phyloP scores from a whole-genome alignment of 2,888 invertebrate species.

The Incurvaria masculella region DNA sequence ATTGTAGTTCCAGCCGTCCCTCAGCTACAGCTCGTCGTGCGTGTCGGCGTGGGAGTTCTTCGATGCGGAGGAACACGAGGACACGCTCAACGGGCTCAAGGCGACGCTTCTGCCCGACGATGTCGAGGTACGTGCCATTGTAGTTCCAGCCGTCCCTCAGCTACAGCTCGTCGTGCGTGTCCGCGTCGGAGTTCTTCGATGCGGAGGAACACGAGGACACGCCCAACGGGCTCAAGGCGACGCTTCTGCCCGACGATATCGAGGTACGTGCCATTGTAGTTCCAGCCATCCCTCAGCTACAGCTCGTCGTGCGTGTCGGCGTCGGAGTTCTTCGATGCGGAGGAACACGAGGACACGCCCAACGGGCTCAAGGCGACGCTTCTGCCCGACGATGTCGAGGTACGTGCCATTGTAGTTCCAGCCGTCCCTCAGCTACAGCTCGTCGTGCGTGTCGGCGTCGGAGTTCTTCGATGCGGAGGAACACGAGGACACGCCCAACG shows the following conservation, averaged over 20 bases:
- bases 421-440: conserved; percentile 70
- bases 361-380: conserved; percentile 25
- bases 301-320: conserved; percentile 74
- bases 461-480: conserved; percentile 84
- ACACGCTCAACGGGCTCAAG: conserved; percentile 30
- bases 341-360: conserved; percentile 53
- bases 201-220: conserved; percentile 66
- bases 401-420: conserved; percentile 50
- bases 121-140: conserved; percentile 34
- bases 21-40: conserved; percentile 74
- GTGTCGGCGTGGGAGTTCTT: conserved; percentile 76
- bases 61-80: conserved; percentile 69
- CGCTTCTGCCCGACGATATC: too few species aligned
- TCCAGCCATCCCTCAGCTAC: conserved; percentile 66
- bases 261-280: conserved; percentile 51
- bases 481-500: conserved; percentile 34
- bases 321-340: conserved; percentile 80
- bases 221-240: too few species aligned
- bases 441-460: conserved; percentile 70
- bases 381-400: conserved; percentile 33
- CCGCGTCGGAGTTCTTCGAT: conserved; percentile 77
- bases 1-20: conserved; percentile 60
- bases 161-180: conserved; percentile 73
- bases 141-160: conserved; percentile 64
- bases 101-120: conserved; percentile 26